Evolutionary conservation across 2,113 vertebrate genomes (phyloP), one percentile per base, ranked within the genome.

Genomic region (Elaphurus davidianus): DNA sequence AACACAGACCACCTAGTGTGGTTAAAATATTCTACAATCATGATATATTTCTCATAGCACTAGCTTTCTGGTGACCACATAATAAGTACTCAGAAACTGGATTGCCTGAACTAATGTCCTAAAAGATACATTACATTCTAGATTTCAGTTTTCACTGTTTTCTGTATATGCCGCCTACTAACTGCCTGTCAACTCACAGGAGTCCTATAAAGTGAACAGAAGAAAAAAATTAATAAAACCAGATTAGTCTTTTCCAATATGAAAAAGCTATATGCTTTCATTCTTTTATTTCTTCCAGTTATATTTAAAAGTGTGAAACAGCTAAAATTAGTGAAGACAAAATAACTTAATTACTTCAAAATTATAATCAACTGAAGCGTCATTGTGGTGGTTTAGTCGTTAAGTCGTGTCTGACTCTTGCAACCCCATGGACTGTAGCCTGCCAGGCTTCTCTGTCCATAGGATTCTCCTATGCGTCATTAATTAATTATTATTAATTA

Each of bases 281-380:
- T 91, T 47, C 8, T 83, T 92, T 60, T 11, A 45, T 27, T 81
- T 78, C 88, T 92, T 67, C 60, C 19, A 93, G 14, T 87, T 57
- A 43, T 23, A 88, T 43, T 52, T 87, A 2, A 60, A 94, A 87
- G 28, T 79, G 7, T 50, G 5, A 91, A 64, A 21, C 36, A 81
- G 17, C n/a, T 97, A 89, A 88, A 93, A 94, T 40, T 52, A 55
- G 25, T 74, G 87, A 71, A 84, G 50, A 92, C 14, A 74, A 82
- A 97, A 45, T 71, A 91, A 78, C 28, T 54, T 16, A 67, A 60
- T 6, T 85, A 19, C 54, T 78, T 71, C 21, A 88, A 67, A 90
- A 81, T 74, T 96, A 43, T 33, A 93, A 89, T 50, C 79, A 8
- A 50, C 30, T 54, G 43, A 84, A 64, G 40, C 3, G 0, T 40